Evolutionary conservation across 2,113 vertebrate genomes (phyloP).

Genomic region (Myrmecobius fasciatus): DNA sequence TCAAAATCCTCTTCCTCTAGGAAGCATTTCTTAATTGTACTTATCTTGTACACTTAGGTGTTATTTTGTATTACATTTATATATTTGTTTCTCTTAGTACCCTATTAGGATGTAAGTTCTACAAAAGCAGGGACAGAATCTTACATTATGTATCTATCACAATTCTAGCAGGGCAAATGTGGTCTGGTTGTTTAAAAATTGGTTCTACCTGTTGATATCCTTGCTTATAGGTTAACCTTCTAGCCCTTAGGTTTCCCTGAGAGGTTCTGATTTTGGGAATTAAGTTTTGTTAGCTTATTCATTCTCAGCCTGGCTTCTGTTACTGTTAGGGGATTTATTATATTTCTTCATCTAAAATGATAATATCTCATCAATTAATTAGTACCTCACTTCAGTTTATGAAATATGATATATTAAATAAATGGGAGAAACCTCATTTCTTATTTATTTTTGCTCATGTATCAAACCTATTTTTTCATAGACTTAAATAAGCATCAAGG

Average conservation of each 20-base stretch:
- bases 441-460: not conserved
- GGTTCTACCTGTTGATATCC: not conserved
- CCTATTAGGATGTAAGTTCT: not conserved
- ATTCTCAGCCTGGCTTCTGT: not conserved
- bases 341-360: not conserved
- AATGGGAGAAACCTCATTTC: not conserved
- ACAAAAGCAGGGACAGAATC: not conserved
- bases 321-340: not conserved
- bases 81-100: not conserved
- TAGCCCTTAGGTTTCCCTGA: not conserved
- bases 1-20: not conserved
- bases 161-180: not conserved
- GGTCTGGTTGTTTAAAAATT: too few species aligned
- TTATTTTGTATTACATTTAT: not conserved
- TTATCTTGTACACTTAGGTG: not conserved
- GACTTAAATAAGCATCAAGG: not conserved
- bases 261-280: not conserved
- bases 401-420: not conserved
- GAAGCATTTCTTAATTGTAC: not conserved
- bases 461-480: not conserved
- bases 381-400: not conserved
- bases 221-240: not conserved
- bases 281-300: not conserved
- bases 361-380: not conserved
- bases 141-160: not conserved